Percentiles rank a stretch among this genome's conserved stretches.
Evolutionary conservation across 92 coral and sea anemone genomes (phyloP).

Genomic region (Virgularia gustaviana): DNA sequence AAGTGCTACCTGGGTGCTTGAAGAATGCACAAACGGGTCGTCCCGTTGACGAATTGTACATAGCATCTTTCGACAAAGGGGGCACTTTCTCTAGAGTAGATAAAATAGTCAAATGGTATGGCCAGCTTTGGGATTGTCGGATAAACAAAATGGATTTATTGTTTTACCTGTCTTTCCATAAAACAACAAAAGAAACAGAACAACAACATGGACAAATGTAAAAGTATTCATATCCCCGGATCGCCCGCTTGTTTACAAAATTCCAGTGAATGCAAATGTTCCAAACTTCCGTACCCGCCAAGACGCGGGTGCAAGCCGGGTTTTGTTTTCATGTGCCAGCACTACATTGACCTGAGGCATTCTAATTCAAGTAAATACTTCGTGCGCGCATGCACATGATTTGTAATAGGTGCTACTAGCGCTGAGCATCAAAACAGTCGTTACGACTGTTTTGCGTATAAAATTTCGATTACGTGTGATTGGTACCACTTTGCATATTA

Average conservation of each 20-base stretch:
- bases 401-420: background rate
- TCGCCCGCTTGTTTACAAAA: background rate
- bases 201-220: background rate
- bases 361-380: background rate
- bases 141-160: background rate
- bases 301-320: too few relatives aligned
- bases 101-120: background rate
- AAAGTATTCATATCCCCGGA: background rate
- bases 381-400: background rate
- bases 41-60: conserved; percentile 19
- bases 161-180: too few relatives aligned
- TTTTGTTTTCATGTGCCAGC: too few relatives aligned
- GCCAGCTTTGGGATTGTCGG: background rate
- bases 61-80: conserved; percentile 1
- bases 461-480: too few relatives aligned
- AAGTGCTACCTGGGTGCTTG: conserved; percentile 17
- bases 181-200: background rate
- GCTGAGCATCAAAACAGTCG: background rate
- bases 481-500: too few relatives aligned
- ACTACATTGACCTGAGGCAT: background rate
- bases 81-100: conserved; percentile 6
- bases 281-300: too few relatives aligned
- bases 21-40: conserved; percentile 30
- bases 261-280: too few relatives aligned
- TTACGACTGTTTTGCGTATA: too few relatives aligned